phyloP scores from a whole-genome alignment of 1,140 invertebrate species.

The Linepithema humile region DNA sequence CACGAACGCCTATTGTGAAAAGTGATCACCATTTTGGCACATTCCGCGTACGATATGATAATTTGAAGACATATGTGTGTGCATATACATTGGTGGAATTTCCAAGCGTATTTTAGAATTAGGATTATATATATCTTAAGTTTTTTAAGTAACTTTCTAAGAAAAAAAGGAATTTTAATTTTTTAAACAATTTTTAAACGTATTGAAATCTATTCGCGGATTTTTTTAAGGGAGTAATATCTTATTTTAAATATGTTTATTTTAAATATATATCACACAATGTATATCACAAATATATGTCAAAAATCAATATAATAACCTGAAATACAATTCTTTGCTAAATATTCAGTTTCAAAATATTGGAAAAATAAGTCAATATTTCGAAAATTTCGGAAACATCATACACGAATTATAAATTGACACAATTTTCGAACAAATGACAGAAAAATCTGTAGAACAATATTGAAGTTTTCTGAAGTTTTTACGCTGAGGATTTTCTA shows the following conservation, averaged over 20 bases:
- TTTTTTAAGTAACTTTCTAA: not conserved
- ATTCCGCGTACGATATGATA: not conserved
- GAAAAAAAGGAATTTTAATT: not conserved
- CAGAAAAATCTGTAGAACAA: too few species aligned
- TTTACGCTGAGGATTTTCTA: not conserved
- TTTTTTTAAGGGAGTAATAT: too few species aligned
- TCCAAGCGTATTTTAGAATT: too few species aligned
- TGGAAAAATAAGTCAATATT: not conserved
- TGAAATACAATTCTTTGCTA: too few species aligned
- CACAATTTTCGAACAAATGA: too few species aligned
- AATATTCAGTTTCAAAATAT: too few species aligned
- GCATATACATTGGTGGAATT: conserved; percentile 34
- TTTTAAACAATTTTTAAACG: not conserved
- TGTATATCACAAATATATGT: too few species aligned
- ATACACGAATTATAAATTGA: not conserved
- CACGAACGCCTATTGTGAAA: conserved; percentile 22
- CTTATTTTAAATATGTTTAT: too few species aligned
- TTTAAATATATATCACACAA: too few species aligned
- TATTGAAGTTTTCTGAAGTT: not conserved
- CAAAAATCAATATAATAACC: too few species aligned
- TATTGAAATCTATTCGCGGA: not conserved
- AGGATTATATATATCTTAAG: conserved; percentile 3
- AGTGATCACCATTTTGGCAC: conserved; percentile 24
- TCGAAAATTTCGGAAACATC: not conserved
- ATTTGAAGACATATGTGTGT: conserved; percentile 7